Evolutionary conservation across 2,113 vertebrate genomes (phyloP), one percentile per base, ranked within the genome.

Genomic region (Dendrocopos noguchii): DNA sequence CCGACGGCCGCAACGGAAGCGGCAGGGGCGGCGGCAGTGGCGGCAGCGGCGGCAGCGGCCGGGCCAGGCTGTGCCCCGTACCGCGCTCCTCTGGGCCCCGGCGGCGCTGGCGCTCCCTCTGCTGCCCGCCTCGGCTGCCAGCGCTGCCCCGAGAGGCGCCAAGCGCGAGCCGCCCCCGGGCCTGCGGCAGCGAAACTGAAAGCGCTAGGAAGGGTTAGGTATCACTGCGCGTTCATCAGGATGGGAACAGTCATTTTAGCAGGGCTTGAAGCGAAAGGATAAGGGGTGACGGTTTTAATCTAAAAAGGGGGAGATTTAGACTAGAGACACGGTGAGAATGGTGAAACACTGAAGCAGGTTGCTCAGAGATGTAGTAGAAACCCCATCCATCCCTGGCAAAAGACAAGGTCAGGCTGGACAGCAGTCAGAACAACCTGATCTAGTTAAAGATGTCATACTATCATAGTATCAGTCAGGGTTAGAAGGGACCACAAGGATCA

Each of bases 101-200:
- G 61, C 36, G 16, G 71, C 72, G 7, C 47, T 25, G 8, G 50
- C 31, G 64, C 84, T 77, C 84, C 84, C 88, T 16, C 91, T 77
- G 79, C 50, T 2, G 86, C n/a, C 55, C 13, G 6, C 2, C 18
- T 1, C 29, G 0, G 59, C 28, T 16, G 4, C 8, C 60, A 1
- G 33, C 36, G 24, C 60, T 7, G 36, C 44, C 21, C 36, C 17
- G 1, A 2, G 15, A 1, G 2, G 25, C 27, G 14, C 10, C 10
- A 0, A 4, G 16, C 2, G 2, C 0, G 12, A 4, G 2, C 0
- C 0, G 1, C 3, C 8, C 8, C 44, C 15, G 12, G 0, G 7
- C 5, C 28, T 0, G 55, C 25, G 1, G 27, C 13, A 0, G 4
- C 7, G 6, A 6, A 15, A 3, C 5, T 1, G 27, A 3, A 9